Conservation (phyloP, 2,113 vertebrate genomes). For the Coryphaenoides rupestris region DNA sequence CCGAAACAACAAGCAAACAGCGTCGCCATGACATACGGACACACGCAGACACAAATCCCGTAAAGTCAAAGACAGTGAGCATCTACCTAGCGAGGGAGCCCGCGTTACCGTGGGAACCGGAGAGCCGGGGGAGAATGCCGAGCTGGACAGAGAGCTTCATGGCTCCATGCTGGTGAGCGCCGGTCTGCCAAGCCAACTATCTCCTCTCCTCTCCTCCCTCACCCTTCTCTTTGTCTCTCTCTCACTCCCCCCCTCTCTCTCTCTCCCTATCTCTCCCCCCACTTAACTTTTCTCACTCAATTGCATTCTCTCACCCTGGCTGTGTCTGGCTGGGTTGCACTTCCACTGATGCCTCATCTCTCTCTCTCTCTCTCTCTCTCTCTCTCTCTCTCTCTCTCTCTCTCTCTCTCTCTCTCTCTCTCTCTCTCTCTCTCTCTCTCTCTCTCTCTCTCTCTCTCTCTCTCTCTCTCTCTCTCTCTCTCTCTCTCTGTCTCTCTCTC, state of each 20-base stretch:
- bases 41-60: slow-evolving; percentile 14
- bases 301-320: slow-evolving; percentile 12
- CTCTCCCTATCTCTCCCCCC: slow-evolving; percentile 17
- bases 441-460: background rate
- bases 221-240: slow-evolving; percentile 18
- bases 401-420: background rate
- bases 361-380: slow-evolving; percentile 42
- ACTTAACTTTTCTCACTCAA: slow-evolving; percentile 11
- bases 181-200: slow-evolving; percentile 35
- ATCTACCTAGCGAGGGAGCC: slow-evolving; percentile 64
- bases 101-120: slow-evolving; percentile 62
- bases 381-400: slow-evolving; percentile 16
- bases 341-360: slow-evolving; percentile 57
- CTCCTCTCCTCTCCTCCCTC: slow-evolving; percentile 19
- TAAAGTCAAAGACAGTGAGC: slow-evolving; percentile 4
- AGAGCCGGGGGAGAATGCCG: slow-evolving; percentile 49
- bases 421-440: slow-evolving; percentile 1
- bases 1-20: background rate
- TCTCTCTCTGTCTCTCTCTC: background rate
- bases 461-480: background rate
- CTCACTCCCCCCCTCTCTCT: slow-evolving; percentile 17
- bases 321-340: slow-evolving; percentile 51
- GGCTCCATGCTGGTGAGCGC: slow-evolving; percentile 53
- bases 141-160: slow-evolving; percentile 65
- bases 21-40: background rate